Evolutionary conservation across 2,888 invertebrate genomes (phyloP), one percentile per base, ranked within the genome.

Genomic region (Pristionchus japonicus): DNA sequence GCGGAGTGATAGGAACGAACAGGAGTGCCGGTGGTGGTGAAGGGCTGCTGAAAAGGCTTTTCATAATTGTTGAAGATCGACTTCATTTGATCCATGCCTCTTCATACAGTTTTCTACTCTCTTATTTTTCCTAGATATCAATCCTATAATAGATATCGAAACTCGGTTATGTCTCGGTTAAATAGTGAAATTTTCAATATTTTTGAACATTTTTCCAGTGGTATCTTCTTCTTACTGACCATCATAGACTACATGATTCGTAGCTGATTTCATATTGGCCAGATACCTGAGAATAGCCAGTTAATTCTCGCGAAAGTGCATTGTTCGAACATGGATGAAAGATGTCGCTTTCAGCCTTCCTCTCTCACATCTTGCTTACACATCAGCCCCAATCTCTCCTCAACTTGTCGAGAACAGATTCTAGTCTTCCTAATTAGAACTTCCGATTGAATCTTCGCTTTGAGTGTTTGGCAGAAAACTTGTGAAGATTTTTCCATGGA

Each of bases 31-130:
- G 77, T 77, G 0, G 77, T 77, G 6, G 43, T 77, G 77, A 43
- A 77, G n/a, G 43, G n/a, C n/a, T 77, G 43, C 77, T 77, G 77
- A 7, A 77, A 77, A n/a, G n/a, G n/a, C n/a, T n/a, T n/a, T n/a
- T n/a, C n/a, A n/a, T n/a, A n/a, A n/a, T n/a, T n/a, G n/a, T n/a
- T n/a, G n/a, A n/a, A n/a, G n/a, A n/a, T n/a, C n/a, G n/a, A n/a
- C n/a, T n/a, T n/a, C n/a, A n/a, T n/a, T n/a, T n/a, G n/a, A n/a
- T n/a, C n/a, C n/a, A n/a, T n/a, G n/a, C n/a, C n/a, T n/a, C n/a
- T n/a, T n/a, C n/a, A n/a, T n/a, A n/a, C n/a, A n/a, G n/a, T n/a
- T n/a, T n/a, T n/a, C n/a, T n/a, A n/a, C n/a, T n/a, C n/a, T n/a
- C n/a, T n/a, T n/a, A n/a, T n/a, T n/a, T n/a, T n/a, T n/a, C n/a